Conservation (phyloP, 1,140 invertebrate species). For the Steinernema khuongi region DNA sequence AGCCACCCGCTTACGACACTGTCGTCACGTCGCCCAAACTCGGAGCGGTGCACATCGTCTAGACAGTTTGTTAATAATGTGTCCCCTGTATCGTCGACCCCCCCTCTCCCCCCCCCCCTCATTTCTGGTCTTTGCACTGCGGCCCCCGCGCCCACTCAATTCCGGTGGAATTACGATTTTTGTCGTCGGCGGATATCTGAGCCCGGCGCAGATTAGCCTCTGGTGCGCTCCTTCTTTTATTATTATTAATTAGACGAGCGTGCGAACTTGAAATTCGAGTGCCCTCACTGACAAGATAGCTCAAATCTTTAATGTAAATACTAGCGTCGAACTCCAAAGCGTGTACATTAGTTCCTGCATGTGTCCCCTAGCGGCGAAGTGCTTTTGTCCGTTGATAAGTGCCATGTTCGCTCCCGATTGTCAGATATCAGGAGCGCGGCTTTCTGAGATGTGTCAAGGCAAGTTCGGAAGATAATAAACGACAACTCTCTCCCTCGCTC, state of each 20-base stretch:
- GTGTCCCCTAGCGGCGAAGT: background rate
- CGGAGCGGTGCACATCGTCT: background rate
- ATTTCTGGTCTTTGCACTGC: background rate
- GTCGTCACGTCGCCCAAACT: background rate
- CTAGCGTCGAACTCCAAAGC: background rate
- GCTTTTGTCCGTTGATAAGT: background rate
- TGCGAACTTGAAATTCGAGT: conserved; percentile 6
- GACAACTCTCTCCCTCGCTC: background rate
- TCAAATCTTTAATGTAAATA: background rate
- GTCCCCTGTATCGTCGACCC: background rate
- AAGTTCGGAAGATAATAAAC: background rate
- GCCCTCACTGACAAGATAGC: background rate
- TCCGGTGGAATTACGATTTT: too few species aligned
- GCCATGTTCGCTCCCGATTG: background rate
- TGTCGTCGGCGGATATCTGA: conserved; percentile 4
- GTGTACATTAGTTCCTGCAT: background rate
- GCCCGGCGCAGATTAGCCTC: background rate
- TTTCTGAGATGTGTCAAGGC: too few species aligned
- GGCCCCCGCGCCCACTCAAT: background rate
- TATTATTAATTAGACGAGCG: conserved; percentile 8
- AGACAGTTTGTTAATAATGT: background rate
- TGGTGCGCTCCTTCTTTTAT: background rate
- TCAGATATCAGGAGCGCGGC: too few species aligned
- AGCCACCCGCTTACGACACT: background rate
- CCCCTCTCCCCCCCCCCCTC: too few species aligned